Evolutionary conservation across 1,140 invertebrate genomes (phyloP), one percentile per base, ranked within the genome.

Genomic region (Scaptomyza graminum): DNA sequence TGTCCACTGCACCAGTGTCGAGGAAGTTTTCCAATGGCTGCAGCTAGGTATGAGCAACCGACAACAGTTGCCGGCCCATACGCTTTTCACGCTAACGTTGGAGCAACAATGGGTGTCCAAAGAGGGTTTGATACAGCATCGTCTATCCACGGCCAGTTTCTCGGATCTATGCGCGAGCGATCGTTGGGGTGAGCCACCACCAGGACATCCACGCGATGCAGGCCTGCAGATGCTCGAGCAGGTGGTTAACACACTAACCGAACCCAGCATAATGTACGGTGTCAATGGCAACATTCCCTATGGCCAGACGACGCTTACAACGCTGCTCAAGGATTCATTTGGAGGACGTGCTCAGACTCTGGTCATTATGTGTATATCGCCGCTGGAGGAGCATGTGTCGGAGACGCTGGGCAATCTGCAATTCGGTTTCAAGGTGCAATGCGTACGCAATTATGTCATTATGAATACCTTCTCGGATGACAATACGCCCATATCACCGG

Each of bases 81-180:
- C 94, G 2, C 92, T 95, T 0, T 95, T 95, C 72, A 95, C 94
- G n/a, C 91, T 95, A 1, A 95, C 94, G 54, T 92, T 95, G 68
- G 94, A 95, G 87, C 94, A 95, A 75, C 94, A 95, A 74, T 95
- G 94, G 94, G 92, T 95, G 7, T 82, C 92, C 11, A 88, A 92
- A 34, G 92, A 93, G 55, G 87, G 87, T 0, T 73, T 90, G 3
- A 84, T 93, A 5, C 92, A 93, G 76, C 93, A 93, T 79, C 93
- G 93, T 11, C 92, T 95, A 73, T 95, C 95, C 7, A 95, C 94
- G n/a, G 94, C 94, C 2, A 95, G 94, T 79, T 95, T 95, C 88
- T 94, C 94, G 80, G 95, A 95, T 90, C 87, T 95, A 8, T 93
- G 94, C 47, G 94, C 93, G 47, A 93, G 93, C 49, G 94, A 95